These are phyloP conservation scores for Leuctra nigra DNA, from an alignment of 2,888 invertebrate genomes.

Conservation along the genomic window DNA sequence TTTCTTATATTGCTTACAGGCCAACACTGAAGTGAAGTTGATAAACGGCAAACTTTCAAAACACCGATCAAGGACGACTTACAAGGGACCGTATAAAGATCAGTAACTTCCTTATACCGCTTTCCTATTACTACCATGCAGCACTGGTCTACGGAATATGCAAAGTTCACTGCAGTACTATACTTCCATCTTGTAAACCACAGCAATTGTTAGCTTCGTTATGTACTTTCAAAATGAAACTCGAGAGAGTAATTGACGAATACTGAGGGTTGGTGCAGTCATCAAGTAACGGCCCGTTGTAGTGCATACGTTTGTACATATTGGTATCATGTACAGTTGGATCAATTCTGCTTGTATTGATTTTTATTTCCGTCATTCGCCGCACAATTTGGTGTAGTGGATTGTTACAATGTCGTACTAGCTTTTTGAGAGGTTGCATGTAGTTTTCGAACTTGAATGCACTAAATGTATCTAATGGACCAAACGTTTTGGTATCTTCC, in stretches of 20 bases:
- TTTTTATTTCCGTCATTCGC: neutral
- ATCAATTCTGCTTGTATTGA: neutral
- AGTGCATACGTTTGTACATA: neutral
- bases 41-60: neutral
- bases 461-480: constrained; percentile 29
- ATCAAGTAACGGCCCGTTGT: neutral
- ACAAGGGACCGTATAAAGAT: neutral
- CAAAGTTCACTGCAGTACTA: neutral
- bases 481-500: constrained; percentile 29
- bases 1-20: neutral
- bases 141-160: neutral
- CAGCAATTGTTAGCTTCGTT: neutral
- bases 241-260: neutral
- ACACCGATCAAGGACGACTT: neutral
- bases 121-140: neutral
- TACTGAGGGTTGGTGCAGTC: neutral
- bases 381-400: constrained; percentile 22
- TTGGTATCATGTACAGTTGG: too few species aligned
- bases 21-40: neutral
- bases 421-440: constrained; percentile 24
- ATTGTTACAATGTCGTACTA: constrained; percentile 21
- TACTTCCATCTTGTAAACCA: neutral
- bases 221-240: neutral
- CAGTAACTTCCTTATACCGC: neutral
- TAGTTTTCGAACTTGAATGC: constrained; percentile 32